Conservation (phyloP, 2,888 invertebrate species). For the Calameuta filiformis region DNA sequence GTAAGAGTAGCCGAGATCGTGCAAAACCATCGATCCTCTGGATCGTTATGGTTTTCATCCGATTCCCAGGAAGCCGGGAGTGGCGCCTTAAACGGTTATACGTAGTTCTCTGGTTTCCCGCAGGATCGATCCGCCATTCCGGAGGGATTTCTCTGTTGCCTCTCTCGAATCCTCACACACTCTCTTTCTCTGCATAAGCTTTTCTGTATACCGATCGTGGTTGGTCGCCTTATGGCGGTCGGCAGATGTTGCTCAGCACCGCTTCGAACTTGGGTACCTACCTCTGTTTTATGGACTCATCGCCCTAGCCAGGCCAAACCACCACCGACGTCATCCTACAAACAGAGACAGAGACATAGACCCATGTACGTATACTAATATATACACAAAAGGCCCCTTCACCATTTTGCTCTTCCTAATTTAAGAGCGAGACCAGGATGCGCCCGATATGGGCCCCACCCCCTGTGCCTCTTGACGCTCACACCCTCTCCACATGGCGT, state of each 20-base stretch:
- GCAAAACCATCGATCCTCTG: background rate
- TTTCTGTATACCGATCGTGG: slow-evolving; percentile 38
- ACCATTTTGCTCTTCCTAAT: slow-evolving; percentile 47
- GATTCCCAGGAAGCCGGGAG: background rate
- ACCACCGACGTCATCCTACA: background rate
- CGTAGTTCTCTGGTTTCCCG: slow-evolving; percentile 5
- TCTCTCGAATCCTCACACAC: background rate
- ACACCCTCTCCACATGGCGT: slow-evolving; percentile 52
- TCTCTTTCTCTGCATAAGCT: slow-evolving; percentile 22
- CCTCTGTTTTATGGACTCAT: slow-evolving; percentile 43
- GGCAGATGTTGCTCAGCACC: slow-evolving; percentile 46
- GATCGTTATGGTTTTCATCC: background rate
- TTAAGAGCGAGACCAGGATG: slow-evolving; percentile 38
- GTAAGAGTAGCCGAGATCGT: background rate
- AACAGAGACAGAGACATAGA: slow-evolving; percentile 4
- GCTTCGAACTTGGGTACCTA: background rate
- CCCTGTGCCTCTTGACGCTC: slow-evolving; percentile 9
- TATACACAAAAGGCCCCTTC: slow-evolving; percentile 5
- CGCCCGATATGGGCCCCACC: slow-evolving; percentile 22
- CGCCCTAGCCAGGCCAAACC: slow-evolving; percentile 26
- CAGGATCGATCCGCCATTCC: slow-evolving; percentile 48
- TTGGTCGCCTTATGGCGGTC: slow-evolving; percentile 53
- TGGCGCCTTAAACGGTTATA: background rate
- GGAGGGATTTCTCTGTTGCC: slow-evolving; percentile 6
- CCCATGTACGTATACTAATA: background rate